Conservation (phyloP, 2,888 invertebrate genomes). For the Panorpa germanica region DNA sequence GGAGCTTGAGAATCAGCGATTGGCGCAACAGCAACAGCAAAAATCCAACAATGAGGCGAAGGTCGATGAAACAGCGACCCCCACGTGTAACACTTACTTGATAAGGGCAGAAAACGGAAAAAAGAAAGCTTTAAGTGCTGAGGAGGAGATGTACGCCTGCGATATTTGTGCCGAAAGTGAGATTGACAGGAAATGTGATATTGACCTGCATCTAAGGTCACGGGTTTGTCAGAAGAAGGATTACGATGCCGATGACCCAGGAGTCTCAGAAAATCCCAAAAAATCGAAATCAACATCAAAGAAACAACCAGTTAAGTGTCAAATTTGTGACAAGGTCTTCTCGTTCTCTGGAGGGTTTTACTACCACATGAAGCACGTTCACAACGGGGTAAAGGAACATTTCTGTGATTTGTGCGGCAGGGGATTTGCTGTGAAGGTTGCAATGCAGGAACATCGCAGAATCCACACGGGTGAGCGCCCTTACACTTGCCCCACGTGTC, state of each 20-base stretch:
- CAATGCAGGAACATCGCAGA: constrained; percentile 25
- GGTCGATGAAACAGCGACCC: not conserved
- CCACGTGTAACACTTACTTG: not conserved
- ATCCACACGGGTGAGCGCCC: constrained; percentile 26
- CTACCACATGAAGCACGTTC: constrained; percentile 31
- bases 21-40: constrained; percentile 1
- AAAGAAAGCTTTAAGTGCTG: no score
- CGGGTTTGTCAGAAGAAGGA: no score
- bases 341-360: constrained; percentile 28
- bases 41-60: not conserved
- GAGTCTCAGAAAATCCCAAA: constrained; percentile 1
- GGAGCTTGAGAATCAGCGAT: constrained; percentile 1
- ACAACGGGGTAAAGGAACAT: constrained; percentile 25
- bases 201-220: no score
- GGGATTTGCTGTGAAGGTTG: constrained; percentile 26
- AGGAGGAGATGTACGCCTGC: no score
- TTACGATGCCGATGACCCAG: no score
- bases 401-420: constrained; percentile 29
- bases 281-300: constrained; percentile 5
- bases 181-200: no score
- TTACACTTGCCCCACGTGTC: constrained; percentile 27
- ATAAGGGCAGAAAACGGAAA: not conserved
- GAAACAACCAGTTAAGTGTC: constrained; percentile 22
- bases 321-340: constrained; percentile 27
- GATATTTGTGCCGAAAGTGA: no score